Conservation (phyloP, 2,113 vertebrate genomes). For the Phaetusa simplex region DNA sequence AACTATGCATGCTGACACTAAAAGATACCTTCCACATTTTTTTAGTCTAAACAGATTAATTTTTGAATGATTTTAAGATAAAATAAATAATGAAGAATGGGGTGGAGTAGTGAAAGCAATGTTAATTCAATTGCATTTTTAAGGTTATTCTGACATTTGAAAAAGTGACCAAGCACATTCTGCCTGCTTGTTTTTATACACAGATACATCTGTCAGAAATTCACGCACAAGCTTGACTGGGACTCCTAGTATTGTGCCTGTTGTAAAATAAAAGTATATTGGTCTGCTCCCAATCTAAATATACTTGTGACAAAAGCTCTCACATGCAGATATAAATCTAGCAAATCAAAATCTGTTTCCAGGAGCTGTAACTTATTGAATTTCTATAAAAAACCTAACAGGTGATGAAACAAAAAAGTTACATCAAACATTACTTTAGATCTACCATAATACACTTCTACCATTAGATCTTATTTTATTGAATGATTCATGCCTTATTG, state of each 20-base stretch:
- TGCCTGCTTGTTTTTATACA: conserved; percentile 18
- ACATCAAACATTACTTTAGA: neutral
- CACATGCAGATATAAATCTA: neutral
- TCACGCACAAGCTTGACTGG: neutral
- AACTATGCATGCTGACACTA: neutral
- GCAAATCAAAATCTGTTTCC: neutral
- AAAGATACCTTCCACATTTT: neutral
- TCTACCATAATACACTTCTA: neutral
- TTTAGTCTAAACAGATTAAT: neutral
- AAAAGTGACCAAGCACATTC: conserved; percentile 23
- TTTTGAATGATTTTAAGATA: neutral
- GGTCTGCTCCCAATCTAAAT: conserved; percentile 20
- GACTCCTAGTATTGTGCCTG: neutral
- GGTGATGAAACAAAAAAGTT: neutral
- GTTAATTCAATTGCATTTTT: neutral
- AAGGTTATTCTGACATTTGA: neutral
- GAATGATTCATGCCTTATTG: neutral
- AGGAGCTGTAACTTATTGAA: neutral
- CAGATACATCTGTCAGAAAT: conserved; percentile 35
- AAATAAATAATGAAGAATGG: neutral
- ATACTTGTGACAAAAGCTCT: conserved; percentile 2
- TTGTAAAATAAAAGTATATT: conserved; percentile 14
- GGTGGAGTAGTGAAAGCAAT: neutral
- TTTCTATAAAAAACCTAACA: conserved; percentile 9
- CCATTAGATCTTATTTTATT: neutral